Evolutionary conservation across 2,113 vertebrate genomes (phyloP).

Genomic region (Ciconia boyciana): DNA sequence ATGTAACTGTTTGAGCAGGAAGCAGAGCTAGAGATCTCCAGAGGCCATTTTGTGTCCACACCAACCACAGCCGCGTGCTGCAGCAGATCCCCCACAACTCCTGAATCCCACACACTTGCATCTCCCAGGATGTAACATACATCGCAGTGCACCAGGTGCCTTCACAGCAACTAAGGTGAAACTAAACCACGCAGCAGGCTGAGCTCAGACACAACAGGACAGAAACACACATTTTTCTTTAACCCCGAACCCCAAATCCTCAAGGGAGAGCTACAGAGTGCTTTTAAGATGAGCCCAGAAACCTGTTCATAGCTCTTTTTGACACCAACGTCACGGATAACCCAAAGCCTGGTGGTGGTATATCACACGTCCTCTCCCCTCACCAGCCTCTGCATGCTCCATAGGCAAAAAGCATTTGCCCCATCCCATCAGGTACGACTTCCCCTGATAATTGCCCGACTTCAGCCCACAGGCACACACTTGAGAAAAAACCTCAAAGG

Average conservation of each 20-base stretch:
- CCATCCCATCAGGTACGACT: background rate
- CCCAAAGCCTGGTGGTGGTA: background rate
- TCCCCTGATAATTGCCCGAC: background rate
- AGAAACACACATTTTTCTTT: background rate
- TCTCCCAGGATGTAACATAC: background rate
- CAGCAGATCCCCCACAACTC: background rate
- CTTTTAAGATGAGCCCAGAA: background rate
- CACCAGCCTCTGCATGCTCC: background rate
- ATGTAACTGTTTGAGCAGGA: background rate
- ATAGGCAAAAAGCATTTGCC: background rate
- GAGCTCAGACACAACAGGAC: background rate
- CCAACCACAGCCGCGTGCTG: no score
- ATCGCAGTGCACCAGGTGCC: background rate
- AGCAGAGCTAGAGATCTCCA: background rate
- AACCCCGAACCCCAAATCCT: background rate
- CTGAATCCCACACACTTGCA: background rate
- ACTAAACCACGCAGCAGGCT: background rate
- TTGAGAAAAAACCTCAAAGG: background rate
- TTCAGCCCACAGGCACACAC: background rate
- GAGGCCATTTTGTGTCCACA: background rate
- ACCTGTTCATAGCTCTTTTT: background rate
- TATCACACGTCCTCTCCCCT: background rate
- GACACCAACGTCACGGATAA: fast-evolving
- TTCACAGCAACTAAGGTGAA: background rate
- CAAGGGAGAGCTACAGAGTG: background rate